phyloP scores from a whole-genome alignment of 2,888 invertebrate species.

The Ochropleura leucogaster region DNA sequence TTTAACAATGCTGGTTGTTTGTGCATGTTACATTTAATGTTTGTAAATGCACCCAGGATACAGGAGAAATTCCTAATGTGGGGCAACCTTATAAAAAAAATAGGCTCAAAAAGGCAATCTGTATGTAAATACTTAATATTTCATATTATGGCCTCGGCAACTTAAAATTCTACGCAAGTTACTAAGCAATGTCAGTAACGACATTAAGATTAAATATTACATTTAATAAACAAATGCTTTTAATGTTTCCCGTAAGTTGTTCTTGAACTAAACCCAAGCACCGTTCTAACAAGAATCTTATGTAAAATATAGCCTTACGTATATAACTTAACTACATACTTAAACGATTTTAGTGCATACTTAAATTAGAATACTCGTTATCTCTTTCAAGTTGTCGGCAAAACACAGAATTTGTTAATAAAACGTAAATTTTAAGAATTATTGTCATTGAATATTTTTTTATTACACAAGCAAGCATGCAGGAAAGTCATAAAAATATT shows the following conservation, averaged over 20 bases:
- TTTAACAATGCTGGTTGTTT: too few relatives aligned
- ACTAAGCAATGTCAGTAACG: slow-evolving; percentile 28
- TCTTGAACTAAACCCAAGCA: slow-evolving; percentile 39
- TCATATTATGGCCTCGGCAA: slow-evolving; percentile 3
- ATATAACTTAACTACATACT: slow-evolving; percentile 16
- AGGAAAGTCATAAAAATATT: slow-evolving; percentile 49
- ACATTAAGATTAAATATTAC: slow-evolving; percentile 33
- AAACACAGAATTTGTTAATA: slow-evolving; percentile 17
- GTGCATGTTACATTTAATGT: too few relatives aligned
- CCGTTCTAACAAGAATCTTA: slow-evolving; percentile 31
- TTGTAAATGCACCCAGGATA: too few relatives aligned
- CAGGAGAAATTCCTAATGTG: too few relatives aligned
- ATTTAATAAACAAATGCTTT: slow-evolving; percentile 17
- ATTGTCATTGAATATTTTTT: slow-evolving; percentile 44
- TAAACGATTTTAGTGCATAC: slow-evolving; percentile 10
- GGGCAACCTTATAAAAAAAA: too few relatives aligned
- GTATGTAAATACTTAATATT: not conserved
- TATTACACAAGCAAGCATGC: slow-evolving; percentile 33
- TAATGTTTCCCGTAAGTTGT: slow-evolving; percentile 38
- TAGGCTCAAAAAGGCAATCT: too few relatives aligned
- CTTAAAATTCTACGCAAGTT: slow-evolving; percentile 4
- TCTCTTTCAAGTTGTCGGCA: slow-evolving; percentile 18
- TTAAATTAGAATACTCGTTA: slow-evolving; percentile 23
- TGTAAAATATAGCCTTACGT: not conserved
- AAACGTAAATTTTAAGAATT: slow-evolving; percentile 42